Percentiles rank a stretch among this genome's conserved stretches.
Conservation (phyloP, 1,140 invertebrate genomes). For the Drosophila sp. region DNA sequence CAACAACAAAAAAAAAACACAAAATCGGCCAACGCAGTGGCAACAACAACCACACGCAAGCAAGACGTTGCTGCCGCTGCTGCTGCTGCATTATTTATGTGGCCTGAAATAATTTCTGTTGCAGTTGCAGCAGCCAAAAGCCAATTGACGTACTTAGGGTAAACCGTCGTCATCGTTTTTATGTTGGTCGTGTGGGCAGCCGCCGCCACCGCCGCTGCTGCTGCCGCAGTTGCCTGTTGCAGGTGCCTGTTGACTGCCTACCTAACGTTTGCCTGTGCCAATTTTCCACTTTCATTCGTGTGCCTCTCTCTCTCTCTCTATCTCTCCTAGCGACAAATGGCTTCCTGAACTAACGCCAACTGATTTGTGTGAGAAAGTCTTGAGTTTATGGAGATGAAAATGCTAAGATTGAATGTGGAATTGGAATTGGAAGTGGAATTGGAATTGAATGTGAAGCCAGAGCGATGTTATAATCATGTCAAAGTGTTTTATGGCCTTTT, state of each 20-base stretch:
- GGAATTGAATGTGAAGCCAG: slow-evolving; percentile 11
- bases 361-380: slow-evolving; percentile 79
- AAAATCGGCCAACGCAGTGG: slow-evolving; percentile 15
- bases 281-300: slow-evolving; percentile 69
- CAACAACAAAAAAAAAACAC: slow-evolving; percentile 17
- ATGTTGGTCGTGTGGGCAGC: slow-evolving; percentile 53
- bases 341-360: slow-evolving; percentile 64
- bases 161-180: slow-evolving; percentile 54
- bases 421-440: slow-evolving; percentile 27
- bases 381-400: slow-evolving; percentile 25
- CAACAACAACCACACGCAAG: slow-evolving; percentile 16
- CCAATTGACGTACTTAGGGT: slow-evolving; percentile 79
- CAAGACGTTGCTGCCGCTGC: slow-evolving; percentile 24
- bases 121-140: slow-evolving; percentile 29
- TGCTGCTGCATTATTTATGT: slow-evolving; percentile 75
- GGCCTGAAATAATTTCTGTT: slow-evolving; percentile 52
- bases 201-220: slow-evolving; percentile 45
- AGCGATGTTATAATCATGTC: slow-evolving; percentile 70
- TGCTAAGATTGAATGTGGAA: slow-evolving; percentile 14
- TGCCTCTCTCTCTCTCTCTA: slow-evolving; percentile 17
- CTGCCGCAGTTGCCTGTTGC: slow-evolving; percentile 44
- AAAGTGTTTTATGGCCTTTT: slow-evolving; percentile 68
- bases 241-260: slow-evolving; percentile 33
- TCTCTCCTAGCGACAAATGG: slow-evolving; percentile 59
- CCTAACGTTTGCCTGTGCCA: slow-evolving; percentile 48